phyloP scores from a whole-genome alignment of 2,113 vertebrate species.

The Pogonocichla stellata region DNA sequence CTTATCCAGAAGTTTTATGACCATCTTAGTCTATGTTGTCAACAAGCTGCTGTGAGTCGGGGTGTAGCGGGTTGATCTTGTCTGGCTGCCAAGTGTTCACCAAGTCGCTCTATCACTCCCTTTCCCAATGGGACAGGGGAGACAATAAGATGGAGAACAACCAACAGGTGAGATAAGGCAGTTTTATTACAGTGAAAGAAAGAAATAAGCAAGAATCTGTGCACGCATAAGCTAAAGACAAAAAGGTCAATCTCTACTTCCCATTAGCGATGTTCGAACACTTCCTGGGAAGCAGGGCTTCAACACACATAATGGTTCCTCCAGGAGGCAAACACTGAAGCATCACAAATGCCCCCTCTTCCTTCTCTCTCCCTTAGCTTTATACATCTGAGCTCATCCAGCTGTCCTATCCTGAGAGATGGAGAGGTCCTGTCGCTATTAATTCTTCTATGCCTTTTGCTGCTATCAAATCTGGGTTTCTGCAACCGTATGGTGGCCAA shows the following conservation, averaged over 20 bases:
- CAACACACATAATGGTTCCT: neutral
- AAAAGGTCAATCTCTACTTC: neutral
- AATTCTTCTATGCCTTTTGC: neutral
- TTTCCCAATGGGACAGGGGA: neutral
- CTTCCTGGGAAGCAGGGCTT: neutral
- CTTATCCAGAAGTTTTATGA: neutral
- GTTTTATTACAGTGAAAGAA: neutral
- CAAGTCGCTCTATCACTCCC: neutral
- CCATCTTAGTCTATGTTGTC: neutral
- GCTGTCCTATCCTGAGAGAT: neutral
- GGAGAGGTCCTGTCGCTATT: neutral
- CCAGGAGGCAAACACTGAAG: neutral
- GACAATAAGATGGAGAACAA: neutral
- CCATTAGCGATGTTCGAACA: neutral
- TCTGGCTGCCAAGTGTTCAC: neutral
- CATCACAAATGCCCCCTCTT: neutral
- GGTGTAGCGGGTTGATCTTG: neutral
- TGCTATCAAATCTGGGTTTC: neutral
- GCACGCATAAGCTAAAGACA: neutral
- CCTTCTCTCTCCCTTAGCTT: neutral
- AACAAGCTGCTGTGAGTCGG: neutral
- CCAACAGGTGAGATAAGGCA: neutral
- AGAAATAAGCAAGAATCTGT: neutral
- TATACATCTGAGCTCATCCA: neutral
- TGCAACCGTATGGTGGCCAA: neutral